Percentiles rank a stretch among this genome's conserved stretches.
phyloP scores from a whole-genome alignment of 2,888 invertebrate genomes.

The Drosophila birchii region DNA sequence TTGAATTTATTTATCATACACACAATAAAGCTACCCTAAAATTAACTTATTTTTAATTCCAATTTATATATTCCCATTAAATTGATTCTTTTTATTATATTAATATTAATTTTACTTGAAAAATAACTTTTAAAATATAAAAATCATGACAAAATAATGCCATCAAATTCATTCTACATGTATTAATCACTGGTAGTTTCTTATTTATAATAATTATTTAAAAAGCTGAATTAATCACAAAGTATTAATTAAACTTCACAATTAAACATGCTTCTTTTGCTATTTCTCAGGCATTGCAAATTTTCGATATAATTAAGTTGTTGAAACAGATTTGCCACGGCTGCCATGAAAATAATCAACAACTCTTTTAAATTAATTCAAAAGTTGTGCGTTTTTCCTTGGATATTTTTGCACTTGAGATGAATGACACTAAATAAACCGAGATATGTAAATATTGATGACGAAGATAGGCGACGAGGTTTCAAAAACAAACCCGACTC shows the following conservation, averaged over 20 bases:
- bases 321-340: slow-evolving; percentile 1
- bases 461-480: slow-evolving; percentile 52
- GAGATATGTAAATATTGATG: slow-evolving; percentile 51
- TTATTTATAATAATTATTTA: background rate
- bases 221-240: too few species aligned
- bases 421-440: slow-evolving; percentile 47
- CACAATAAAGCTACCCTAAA: too few species aligned
- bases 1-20: background rate
- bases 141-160: too few species aligned
- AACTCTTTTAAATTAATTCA: slow-evolving; percentile 22
- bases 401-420: slow-evolving; percentile 45
- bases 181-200: background rate
- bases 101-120: too few species aligned
- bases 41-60: too few species aligned
- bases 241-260: too few species aligned
- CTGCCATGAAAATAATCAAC: slow-evolving; percentile 17
- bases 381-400: slow-evolving; percentile 9
- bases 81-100: too few species aligned
- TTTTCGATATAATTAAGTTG: slow-evolving; percentile 2
- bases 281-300: slow-evolving; percentile 5
- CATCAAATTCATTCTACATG: too few species aligned
- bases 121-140: too few species aligned
- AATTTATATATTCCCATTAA: too few species aligned
- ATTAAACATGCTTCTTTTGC: background rate
- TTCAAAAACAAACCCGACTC: slow-evolving; percentile 55